phyloP scores from a whole-genome alignment of 2,797 vertebrate species.

The Acanthis flammea region DNA sequence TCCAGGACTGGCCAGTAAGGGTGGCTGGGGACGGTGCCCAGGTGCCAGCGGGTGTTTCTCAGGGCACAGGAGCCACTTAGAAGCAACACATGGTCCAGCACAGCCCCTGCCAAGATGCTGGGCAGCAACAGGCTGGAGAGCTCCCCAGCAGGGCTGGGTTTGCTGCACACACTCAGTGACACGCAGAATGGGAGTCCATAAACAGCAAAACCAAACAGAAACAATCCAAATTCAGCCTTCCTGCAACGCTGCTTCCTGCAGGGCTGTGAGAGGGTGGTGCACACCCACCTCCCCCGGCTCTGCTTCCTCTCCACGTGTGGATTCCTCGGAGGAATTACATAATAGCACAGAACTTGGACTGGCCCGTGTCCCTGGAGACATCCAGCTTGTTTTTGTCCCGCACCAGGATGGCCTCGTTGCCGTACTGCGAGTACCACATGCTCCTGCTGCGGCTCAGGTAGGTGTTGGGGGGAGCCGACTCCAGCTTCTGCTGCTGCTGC shows the following conservation, averaged over 20 bases:
- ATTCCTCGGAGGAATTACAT: slow-evolving; percentile 53
- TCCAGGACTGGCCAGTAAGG: background rate
- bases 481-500: slow-evolving; percentile 86
- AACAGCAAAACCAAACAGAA: background rate
- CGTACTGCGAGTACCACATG: slow-evolving; percentile 85
- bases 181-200: background rate
- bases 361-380: slow-evolving; percentile 71
- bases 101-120: background rate
- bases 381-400: slow-evolving; percentile 73
- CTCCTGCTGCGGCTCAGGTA: slow-evolving; percentile 90
- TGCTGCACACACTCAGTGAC: rapidly evolving
- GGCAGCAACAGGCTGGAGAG: background rate
- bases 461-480: slow-evolving; percentile 73
- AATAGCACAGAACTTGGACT: slow-evolving; percentile 75
- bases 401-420: slow-evolving; percentile 80
- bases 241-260: background rate
- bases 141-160: rapidly evolving
- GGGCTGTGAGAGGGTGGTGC: background rate
- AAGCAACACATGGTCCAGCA: background rate
- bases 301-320: rapidly evolving
- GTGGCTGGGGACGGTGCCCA: background rate
- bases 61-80: background rate
- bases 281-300: background rate
- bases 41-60: background rate
- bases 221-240: background rate